Evolutionary conservation across 1,140 invertebrate genomes (phyloP).

Genomic region (Caenorhabditis briggsae): DNA sequence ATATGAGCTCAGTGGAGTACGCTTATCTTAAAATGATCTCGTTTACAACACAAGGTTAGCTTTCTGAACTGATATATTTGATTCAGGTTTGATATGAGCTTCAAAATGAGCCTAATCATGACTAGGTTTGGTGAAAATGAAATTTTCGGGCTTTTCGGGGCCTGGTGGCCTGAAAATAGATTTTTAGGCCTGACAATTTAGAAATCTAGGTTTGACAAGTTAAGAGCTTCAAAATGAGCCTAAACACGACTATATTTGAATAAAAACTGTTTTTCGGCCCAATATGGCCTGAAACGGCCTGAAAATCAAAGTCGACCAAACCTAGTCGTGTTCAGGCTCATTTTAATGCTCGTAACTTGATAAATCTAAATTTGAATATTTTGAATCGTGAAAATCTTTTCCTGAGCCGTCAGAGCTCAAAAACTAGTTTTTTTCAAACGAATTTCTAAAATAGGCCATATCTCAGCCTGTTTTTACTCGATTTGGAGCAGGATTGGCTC

Average conservation of each 20-base stretch:
- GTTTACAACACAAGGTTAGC: slow-evolving; percentile 79
- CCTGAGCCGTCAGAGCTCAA: too few relatives aligned
- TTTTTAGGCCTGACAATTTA: background rate
- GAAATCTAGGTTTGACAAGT: background rate
- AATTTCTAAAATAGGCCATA: background rate
- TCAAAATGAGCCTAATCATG: background rate
- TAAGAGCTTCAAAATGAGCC: background rate
- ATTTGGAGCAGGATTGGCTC: background rate
- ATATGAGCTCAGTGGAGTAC: slow-evolving; percentile 86
- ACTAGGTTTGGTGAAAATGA: too few relatives aligned
- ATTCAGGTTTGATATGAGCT: too few relatives aligned
- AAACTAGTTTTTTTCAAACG: too few relatives aligned
- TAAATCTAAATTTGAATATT: background rate
- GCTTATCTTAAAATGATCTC: slow-evolving; percentile 90
- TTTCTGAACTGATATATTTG: too few relatives aligned
- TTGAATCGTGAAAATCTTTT: too few relatives aligned
- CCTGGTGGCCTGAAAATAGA: background rate
- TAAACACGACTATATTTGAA: slow-evolving; percentile 6
- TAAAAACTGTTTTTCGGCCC: background rate
- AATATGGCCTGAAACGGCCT: too few relatives aligned
- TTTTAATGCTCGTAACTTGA: background rate
- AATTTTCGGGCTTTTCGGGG: too few relatives aligned
- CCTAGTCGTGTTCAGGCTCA: slow-evolving; percentile 5
- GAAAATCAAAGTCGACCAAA: slow-evolving; percentile 37
- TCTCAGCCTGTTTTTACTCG: background rate